A percentile compares a stretch with the other conserved stretches of the same genome.
Conservation (phyloP, 64 coral and sea anemone genomes). For the Actinia tenebrosa region DNA sequence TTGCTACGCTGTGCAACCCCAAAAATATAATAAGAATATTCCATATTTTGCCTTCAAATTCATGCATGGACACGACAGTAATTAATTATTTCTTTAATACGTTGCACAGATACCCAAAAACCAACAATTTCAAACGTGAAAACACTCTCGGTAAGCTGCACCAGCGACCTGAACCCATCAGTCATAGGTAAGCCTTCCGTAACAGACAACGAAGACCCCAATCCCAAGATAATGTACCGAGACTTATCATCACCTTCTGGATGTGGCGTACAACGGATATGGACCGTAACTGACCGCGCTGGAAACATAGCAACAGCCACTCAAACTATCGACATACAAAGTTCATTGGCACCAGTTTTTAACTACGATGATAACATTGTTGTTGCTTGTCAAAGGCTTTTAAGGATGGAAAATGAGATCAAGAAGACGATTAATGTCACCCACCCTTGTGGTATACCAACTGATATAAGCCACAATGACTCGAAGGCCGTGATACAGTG, state of each 20-base stretch:
- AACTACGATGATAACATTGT: constrained; percentile 17
- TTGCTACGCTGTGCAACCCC: too few species aligned
- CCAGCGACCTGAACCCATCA: constrained; percentile 41
- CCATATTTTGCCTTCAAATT: too few species aligned
- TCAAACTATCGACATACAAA: constrained; percentile 31
- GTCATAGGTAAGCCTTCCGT: constrained; percentile 49
- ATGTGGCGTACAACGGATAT: constrained; percentile 55
- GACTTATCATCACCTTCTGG: constrained; percentile 23
- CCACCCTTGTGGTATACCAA: constrained; percentile 62
- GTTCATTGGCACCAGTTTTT: constrained; percentile 1
- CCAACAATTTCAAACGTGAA: constrained; percentile 44
- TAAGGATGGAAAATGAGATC: constrained; percentile 48
- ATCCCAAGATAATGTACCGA: constrained; percentile 27
- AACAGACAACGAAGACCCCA: constrained; percentile 55
- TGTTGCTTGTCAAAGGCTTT: constrained; percentile 60
- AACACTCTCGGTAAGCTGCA: constrained; percentile 41
- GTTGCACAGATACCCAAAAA: constrained; percentile 37
- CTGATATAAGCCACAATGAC: constrained; percentile 58
- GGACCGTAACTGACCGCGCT: constrained; percentile 61
- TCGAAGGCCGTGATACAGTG: constrained; percentile 51
- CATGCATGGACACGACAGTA: too few species aligned
- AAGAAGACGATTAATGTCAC: constrained; percentile 53
- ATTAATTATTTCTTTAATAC: neutral
- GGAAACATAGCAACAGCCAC: constrained; percentile 43
- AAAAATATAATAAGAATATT: too few species aligned